These are phyloP conservation scores for Pedetes capensis DNA, from an alignment of 2,113 vertebrate species.

Conservation along the genomic window DNA sequence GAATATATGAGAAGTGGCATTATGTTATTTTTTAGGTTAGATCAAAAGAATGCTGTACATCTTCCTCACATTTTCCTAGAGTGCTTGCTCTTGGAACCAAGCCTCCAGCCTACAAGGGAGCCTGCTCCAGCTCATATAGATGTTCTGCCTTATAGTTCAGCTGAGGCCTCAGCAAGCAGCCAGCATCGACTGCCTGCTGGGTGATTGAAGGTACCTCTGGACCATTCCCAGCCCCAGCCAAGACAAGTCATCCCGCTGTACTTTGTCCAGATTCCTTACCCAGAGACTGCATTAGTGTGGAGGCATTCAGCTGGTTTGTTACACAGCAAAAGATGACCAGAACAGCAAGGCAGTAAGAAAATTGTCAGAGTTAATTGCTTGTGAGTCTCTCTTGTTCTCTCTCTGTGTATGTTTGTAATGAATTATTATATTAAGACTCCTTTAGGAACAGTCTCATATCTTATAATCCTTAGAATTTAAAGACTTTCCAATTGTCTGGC, in stretches of 20 bases:
- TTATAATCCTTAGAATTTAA: slow-evolving; percentile 26
- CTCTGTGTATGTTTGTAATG: background rate
- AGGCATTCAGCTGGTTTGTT: background rate
- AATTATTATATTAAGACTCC: background rate
- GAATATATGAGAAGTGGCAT: background rate
- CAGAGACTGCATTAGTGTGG: background rate
- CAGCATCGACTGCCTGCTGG: background rate
- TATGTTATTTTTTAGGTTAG: background rate
- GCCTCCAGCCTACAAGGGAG: background rate
- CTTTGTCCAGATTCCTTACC: background rate
- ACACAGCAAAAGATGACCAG: background rate
- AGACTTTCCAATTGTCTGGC: slow-evolving; percentile 36
- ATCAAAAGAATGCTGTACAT: background rate
- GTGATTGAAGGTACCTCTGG: background rate
- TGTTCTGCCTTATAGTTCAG: background rate
- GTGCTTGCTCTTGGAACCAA: background rate
- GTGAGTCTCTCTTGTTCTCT: background rate
- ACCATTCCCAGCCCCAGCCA: background rate
- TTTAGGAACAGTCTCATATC: background rate
- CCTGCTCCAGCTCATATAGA: background rate
- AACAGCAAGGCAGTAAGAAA: background rate
- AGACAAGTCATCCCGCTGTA: background rate
- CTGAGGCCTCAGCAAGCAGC: background rate
- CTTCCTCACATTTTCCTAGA: background rate
- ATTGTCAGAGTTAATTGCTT: background rate